Evolutionary conservation across 30 jellyfish, hydroid and myxozoan species (phyloP).

Genomic region (Turritopsis dohrnii): DNA sequence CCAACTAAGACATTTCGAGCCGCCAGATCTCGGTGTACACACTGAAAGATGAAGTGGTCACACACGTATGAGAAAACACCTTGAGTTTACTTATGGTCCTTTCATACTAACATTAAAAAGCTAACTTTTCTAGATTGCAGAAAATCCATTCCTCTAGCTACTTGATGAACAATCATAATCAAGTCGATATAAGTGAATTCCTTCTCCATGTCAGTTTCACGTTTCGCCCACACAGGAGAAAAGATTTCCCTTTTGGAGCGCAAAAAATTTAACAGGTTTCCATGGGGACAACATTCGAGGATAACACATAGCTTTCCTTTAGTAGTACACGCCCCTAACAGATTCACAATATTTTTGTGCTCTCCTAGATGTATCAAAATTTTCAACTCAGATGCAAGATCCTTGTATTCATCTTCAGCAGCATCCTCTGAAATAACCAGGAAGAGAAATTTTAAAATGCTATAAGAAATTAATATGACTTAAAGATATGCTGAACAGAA

Average conservation of each 20-base stretch:
- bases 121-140: slow-evolving; percentile 57
- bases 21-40: not conserved
- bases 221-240: slow-evolving; percentile 55
- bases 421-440: slow-evolving; percentile 49
- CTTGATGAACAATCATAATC: slow-evolving; percentile 38
- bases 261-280: slow-evolving; percentile 51
- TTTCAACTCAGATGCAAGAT: slow-evolving; percentile 75
- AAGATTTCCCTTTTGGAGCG: slow-evolving; percentile 48
- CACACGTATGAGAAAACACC: no score
- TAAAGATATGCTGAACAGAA: no score
- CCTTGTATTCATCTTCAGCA: slow-evolving; percentile 53
- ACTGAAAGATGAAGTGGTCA: no score
- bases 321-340: slow-evolving; percentile 80
- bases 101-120: no score
- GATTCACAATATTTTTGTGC: slow-evolving; percentile 71
- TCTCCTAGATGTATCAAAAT: slow-evolving; percentile 72
- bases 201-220: slow-evolving; percentile 16
- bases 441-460: not conserved
- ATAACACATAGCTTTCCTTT: slow-evolving; percentile 55
- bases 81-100: no score
- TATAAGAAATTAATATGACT: not conserved
- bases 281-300: slow-evolving; percentile 68
- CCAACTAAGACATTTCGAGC: not conserved
- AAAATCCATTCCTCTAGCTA: slow-evolving; percentile 85
- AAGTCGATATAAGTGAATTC: slow-evolving; percentile 44